Evolutionary conservation across 2,797 vertebrate genomes (phyloP), one percentile per base, ranked within the genome.

Genomic region (Neosilurus mollespiculum): DNA sequence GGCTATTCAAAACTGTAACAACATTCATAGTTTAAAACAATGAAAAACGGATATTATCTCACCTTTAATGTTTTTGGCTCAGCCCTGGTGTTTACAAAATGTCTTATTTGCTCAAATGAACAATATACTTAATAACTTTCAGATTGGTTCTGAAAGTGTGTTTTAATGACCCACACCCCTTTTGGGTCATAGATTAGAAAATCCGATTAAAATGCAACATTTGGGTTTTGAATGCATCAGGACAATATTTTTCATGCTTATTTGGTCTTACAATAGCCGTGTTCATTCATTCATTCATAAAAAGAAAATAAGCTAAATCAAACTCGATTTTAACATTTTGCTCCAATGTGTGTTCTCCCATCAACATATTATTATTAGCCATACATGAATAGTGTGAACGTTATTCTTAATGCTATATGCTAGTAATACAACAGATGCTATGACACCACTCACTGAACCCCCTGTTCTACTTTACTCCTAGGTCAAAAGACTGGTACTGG

Each of bases 401-500:
- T 61, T 59, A 54, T 26, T 30, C 62, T 5, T 79, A 53, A 51
- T 49, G 20, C 15, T 37, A 69, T 26, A 9, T 79, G 66, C 26
- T 15, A 11, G 64, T 51, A 61, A 61, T 53, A n/a, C 18, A 70
- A 34, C 6, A 9, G 16, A 22, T 69, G 34, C 37, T 24, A 18
- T 69, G 12, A 1, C 4, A 26, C 22, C 43, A 65, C 20, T 76
- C 4, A 34, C 12, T 56, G 1, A 81, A 58, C 67, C 1, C 26
- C 4, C 24, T 73, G 51, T 82, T 1, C 81, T 37, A 85, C 8
- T 69, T 3, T 18, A 89, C n/a, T 90, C 12, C 0, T 83, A 97
- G 96, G 84, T 91, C 92, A 92, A 30, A 95, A 95, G 89, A 92
- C 92, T 7, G 95, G 95, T 69, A 95, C 93, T 3, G 96, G 96